Conservation (phyloP, 2,888 invertebrate genomes). For the Papilio protenor region DNA sequence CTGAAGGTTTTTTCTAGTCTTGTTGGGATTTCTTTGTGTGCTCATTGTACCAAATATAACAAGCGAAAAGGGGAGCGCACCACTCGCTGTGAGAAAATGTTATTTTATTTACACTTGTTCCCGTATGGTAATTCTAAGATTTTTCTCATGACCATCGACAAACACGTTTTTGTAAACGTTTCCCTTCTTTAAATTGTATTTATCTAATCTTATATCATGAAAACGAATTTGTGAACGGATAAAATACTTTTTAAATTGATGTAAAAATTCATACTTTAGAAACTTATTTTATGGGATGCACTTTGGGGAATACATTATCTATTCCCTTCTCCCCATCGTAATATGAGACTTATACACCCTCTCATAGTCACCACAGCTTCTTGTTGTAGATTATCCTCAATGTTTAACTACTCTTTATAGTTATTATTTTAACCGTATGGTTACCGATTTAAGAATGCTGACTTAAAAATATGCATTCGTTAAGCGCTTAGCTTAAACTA, state of each 20-base stretch:
- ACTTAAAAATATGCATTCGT: constrained; percentile 39
- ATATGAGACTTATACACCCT: neutral
- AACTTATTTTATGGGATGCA: constrained; percentile 15
- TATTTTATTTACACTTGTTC: constrained; percentile 52
- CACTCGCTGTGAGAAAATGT: constrained; percentile 48
- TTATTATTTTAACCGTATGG: neutral
- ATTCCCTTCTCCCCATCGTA: neutral
- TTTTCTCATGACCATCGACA: constrained; percentile 19
- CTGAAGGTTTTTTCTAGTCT: constrained; percentile 38
- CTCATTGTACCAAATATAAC: constrained; percentile 56
- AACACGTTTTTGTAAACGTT: constrained; percentile 25
- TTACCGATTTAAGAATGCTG: neutral
- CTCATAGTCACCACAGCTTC: neutral
- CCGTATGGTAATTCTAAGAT: constrained; percentile 36
- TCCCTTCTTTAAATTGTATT: neutral
- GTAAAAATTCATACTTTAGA: neutral
- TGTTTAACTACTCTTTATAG: neutral
- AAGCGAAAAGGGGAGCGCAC: constrained; percentile 53
- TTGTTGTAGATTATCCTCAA: neutral
- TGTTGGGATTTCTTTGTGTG: constrained; percentile 52
- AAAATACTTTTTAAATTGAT: neutral
- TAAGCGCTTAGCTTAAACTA: constrained; percentile 63
- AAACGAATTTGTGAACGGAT: neutral
- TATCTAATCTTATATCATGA: neutral
- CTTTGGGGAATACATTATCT: constrained; percentile 1